Percentiles rank a stretch among this genome's conserved stretches.
Evolutionary conservation across 2,888 invertebrate genomes (phyloP).

Genomic region (Balanococcus diminutus): DNA sequence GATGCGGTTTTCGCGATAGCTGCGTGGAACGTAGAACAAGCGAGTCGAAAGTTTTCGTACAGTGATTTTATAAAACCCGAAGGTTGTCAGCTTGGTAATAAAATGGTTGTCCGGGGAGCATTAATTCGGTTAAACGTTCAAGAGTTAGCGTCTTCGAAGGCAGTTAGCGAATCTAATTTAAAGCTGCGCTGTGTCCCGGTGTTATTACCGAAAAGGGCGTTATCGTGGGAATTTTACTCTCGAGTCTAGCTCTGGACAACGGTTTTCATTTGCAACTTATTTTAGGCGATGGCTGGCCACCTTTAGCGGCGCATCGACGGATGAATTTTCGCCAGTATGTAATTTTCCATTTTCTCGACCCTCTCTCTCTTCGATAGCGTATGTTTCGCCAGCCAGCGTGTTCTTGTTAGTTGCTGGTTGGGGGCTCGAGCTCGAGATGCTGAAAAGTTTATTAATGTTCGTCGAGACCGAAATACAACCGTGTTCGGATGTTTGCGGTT

Average conservation of each 20-base stretch:
- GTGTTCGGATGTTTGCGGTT: constrained; percentile 5
- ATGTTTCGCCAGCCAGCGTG: too few species aligned
- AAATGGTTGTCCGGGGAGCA: constrained; percentile 50
- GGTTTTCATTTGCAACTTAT: constrained; percentile 23
- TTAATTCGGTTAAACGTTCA: constrained; percentile 51
- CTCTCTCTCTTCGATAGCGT: background rate
- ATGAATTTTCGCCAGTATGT: background rate
- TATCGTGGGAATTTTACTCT: constrained; percentile 45
- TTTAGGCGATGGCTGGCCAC: background rate
- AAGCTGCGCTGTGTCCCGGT: constrained; percentile 20
- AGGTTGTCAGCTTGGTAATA: constrained; percentile 49
- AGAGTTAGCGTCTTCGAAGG: constrained; percentile 42
- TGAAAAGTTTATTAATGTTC: constrained; percentile 31
- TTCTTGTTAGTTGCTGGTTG: background rate
- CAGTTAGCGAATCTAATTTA: constrained; percentile 49
- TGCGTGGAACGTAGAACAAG: background rate
- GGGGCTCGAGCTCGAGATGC: background rate
- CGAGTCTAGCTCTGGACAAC: constrained; percentile 18
- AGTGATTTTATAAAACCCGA: constrained; percentile 36
- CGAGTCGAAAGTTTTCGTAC: constrained; percentile 17
- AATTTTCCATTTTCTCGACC: background rate
- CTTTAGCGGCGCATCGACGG: background rate
- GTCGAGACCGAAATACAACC: constrained; percentile 3
- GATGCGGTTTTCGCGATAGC: background rate
- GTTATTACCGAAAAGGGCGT: constrained; percentile 45